Evolutionary conservation across 2,797 vertebrate species (phyloP).

Genomic region (Notamacropus eugenii): DNA sequence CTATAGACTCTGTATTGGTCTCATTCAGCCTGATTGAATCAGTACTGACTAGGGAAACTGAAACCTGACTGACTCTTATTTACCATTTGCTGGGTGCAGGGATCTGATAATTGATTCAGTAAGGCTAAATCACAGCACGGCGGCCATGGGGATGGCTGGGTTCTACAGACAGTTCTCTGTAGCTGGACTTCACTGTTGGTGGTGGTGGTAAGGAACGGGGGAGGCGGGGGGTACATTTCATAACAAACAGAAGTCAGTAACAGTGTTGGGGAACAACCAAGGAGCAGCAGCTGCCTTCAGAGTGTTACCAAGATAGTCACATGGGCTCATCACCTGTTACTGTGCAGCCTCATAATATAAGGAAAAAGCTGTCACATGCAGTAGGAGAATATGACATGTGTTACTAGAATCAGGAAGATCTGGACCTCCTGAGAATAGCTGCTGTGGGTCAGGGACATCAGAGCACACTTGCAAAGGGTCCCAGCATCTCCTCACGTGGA

Average conservation of each 20-base stretch:
- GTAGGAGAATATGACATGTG: constrained; percentile 67
- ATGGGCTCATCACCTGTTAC: constrained; percentile 73
- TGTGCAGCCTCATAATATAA: constrained; percentile 78
- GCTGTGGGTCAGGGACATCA: constrained; percentile 31
- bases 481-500: neutral
- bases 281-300: constrained; percentile 68
- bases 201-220: constrained; percentile 63
- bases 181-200: constrained; percentile 83
- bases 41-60: constrained; percentile 65
- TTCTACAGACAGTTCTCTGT: constrained; percentile 82
- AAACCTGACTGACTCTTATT: constrained; percentile 84
- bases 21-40: neutral
- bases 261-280: constrained; percentile 82
- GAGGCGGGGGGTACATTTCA: constrained; percentile 74
- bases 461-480: neutral
- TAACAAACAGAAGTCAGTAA: constrained; percentile 83
- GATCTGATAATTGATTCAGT: constrained; percentile 84
- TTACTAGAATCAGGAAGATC: constrained; percentile 57
- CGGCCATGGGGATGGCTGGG: constrained; percentile 76
- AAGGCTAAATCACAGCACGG: constrained; percentile 84
- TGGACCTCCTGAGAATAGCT: constrained; percentile 54
- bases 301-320: constrained; percentile 77
- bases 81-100: constrained; percentile 85
- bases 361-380: constrained; percentile 62
- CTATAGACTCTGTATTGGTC: constrained; percentile 63